Percentiles rank a stretch among this genome's conserved stretches.
These are phyloP conservation scores for Merops nubicus DNA, from an alignment of 2,113 vertebrate genomes.

Conservation along the genomic window DNA sequence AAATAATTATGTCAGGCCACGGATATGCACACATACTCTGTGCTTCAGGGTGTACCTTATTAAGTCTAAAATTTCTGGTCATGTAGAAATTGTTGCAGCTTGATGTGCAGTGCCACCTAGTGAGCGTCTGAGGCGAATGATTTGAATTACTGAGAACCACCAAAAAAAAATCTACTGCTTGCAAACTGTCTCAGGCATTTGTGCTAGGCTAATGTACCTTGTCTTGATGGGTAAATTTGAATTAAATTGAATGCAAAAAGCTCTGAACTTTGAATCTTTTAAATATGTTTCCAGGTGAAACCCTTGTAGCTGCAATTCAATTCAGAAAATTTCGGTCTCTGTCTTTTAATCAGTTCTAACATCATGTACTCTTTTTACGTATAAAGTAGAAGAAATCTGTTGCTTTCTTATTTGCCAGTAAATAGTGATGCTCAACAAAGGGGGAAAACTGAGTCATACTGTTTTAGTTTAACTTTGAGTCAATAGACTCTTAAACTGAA, in stretches of 20 bases:
- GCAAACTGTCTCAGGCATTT: neutral
- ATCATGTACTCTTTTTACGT: neutral
- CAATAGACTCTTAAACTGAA: neutral
- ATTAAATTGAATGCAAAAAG: no score
- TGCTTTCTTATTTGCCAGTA: neutral
- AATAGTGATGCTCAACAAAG: neutral
- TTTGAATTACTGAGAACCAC: neutral
- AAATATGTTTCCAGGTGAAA: neutral
- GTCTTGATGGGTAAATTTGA: no score
- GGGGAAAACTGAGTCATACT: neutral
- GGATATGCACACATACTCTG: neutral
- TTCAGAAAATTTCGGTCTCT: neutral
- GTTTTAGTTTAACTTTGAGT: neutral
- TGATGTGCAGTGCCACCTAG: constrained; percentile 59
- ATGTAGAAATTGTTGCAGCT: neutral
- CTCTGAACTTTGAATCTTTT: neutral
- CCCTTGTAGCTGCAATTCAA: neutral
- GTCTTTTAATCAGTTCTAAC: neutral
- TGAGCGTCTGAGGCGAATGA: neutral
- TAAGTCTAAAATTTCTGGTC: neutral
- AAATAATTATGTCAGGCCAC: constrained; percentile 5
- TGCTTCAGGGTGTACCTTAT: neutral
- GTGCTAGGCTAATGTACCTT: neutral
- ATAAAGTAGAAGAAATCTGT: neutral
- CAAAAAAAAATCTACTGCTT: neutral